A percentile compares a stretch with the other conserved stretches of the same genome.
Conservation (phyloP, 2,113 vertebrate genomes). For the Clarias batrachus region DNA sequence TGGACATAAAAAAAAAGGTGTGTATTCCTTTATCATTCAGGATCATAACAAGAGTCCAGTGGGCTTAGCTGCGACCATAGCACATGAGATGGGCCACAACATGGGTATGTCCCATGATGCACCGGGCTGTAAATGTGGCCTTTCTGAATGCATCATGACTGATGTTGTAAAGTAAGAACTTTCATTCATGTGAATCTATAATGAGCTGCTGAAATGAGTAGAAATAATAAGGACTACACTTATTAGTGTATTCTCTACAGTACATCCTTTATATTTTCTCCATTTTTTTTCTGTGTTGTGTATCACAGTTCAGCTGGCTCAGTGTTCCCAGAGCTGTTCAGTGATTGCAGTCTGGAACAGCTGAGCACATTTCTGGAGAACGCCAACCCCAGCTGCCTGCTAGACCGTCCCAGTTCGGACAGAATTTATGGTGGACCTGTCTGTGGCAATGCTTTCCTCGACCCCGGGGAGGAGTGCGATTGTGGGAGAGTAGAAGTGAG, state of each 20-base stretch:
- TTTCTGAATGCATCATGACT: conserved; percentile 79
- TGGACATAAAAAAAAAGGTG: neutral
- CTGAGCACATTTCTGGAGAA: conserved; percentile 75
- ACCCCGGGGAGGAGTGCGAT: conserved; percentile 88
- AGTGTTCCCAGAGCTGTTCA: conserved; percentile 79
- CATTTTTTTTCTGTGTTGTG: conserved; percentile 14
- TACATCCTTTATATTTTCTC: neutral
- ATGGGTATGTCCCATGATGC: conserved; percentile 85
- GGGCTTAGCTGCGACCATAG: conserved; percentile 82
- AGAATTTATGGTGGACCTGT: conserved; percentile 68
- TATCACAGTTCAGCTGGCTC: neutral
- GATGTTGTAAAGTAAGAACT: conserved; percentile 64
- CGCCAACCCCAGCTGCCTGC: conserved; percentile 73
- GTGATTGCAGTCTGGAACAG: conserved; percentile 78
- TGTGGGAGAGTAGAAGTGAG: conserved; percentile 79
- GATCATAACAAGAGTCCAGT: conserved; percentile 77
- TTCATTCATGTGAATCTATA: neutral
- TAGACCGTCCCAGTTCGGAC: conserved; percentile 60
- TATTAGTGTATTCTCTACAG: neutral
- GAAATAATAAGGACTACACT: no score
- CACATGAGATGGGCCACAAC: conserved; percentile 94
- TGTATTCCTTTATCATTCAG: conserved; percentile 59
- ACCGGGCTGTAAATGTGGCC: conserved; percentile 70
- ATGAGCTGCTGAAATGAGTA: neutral
- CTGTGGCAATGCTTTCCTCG: conserved; percentile 84